Evolutionary conservation across 2,888 invertebrate genomes (phyloP), one percentile per base, ranked within the genome.

Genomic region (Amphimallon solstitiale): DNA sequence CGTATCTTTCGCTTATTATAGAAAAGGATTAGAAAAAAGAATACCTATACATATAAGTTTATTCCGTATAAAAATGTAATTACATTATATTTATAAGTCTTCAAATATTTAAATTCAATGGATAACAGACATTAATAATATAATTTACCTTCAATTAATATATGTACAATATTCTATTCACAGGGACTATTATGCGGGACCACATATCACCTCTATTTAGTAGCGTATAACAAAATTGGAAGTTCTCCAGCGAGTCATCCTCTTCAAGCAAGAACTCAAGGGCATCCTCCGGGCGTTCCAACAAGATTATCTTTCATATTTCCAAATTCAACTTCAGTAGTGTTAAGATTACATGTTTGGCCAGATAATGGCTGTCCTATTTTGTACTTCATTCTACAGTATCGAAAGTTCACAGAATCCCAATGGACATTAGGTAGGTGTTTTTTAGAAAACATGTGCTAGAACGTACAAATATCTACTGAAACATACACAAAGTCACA

Each of bases 321-420:
- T n/a, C 89, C 90, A 7, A 91, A 91, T 77, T 90, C 91, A 1
- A 90, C 90, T 2, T 88, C 89, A 21, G 86, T 90, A 21, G 81
- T 87, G 15, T 83, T 92, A 12, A 85, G 89, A 66, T 82, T 92
- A 67, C 88, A 89, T 76, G 85, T 87, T 14, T 92, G 92, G 91
- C 90, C 91, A 0, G 90, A 91, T 75, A 90, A 90, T 72, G 91
- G 91, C 10, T 91, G 91, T 72, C 88, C 90, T 0, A 85, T 92
- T 65, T 80, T 88, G 48, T 89, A 88, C 79, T 91, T 90, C 76
- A 87, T 89, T 45, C 82, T 92, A 63, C 90, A 91, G 76, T 91
- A 91, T 77, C 84, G 89, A 59, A 86, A 88, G 68, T 84, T 86
- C 51, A 82, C 85, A 56, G 88, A 89, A 54, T 85, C 86, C 35